Conservation (phyloP, 2,113 vertebrate species). For the Ursus arctos region DNA sequence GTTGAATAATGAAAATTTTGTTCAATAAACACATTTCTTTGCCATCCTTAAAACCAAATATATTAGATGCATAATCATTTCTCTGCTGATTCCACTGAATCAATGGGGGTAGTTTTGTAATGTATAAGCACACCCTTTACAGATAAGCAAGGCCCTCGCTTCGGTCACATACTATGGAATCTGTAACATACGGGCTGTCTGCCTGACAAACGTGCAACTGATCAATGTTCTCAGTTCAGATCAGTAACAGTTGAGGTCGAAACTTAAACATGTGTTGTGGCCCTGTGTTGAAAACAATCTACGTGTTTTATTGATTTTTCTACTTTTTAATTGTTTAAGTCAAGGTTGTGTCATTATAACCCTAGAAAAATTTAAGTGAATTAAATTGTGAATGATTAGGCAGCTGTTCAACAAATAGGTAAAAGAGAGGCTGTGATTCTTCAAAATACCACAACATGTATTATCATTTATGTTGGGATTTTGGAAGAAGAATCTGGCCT, state of each 20-base stretch:
- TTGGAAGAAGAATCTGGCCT: neutral
- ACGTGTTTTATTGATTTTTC: neutral
- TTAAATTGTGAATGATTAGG: neutral
- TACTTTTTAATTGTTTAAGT: neutral
- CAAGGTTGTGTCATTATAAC: neutral
- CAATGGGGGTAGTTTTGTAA: neutral
- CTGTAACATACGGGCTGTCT: neutral
- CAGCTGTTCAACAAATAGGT: neutral
- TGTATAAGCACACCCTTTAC: neutral
- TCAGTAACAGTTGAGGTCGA: neutral
- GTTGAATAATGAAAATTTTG: conserved; percentile 5
- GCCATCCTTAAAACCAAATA: conserved; percentile 38
- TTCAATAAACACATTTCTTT: neutral
- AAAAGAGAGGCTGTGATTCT: neutral
- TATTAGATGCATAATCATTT: neutral
- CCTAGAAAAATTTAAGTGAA: neutral
- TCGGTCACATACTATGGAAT: neutral
- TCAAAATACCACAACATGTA: neutral
- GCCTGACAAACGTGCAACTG: neutral
- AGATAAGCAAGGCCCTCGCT: neutral
- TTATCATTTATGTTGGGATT: neutral
- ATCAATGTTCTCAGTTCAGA: neutral
- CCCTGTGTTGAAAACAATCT: neutral
- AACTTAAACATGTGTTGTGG: neutral
- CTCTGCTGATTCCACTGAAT: neutral